Base-by-base conservation (phyloP, 2,797 vertebrate genomes). In the Clangula hyemalis region DNA sequence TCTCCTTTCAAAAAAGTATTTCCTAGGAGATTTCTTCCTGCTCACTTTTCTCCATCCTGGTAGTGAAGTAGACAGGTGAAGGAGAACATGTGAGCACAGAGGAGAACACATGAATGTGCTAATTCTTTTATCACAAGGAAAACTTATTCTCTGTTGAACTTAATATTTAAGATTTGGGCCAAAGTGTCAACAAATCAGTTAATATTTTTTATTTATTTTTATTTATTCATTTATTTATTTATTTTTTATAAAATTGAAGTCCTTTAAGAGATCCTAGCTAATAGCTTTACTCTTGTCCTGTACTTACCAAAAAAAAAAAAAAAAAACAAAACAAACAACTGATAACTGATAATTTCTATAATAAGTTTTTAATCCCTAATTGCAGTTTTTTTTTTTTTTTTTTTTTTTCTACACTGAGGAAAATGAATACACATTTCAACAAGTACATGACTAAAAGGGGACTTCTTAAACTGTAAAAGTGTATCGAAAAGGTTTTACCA, bases 401-500 rank as follows among this genome's bases (percentile, higher is more conserved):
- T 36, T 36, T 36, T 36, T 36, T 36, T 36, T 36, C 53, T 72
- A 18, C 16, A 27, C 4, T 27, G 56, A 69, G 6, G 1, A 12
- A 86, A 78, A 70, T 20, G 13, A 5, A 66, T 53, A 47, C 21
- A 43, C 25, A 56, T 85, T 92, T 93, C 53, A 58, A 49, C 8
- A 30, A 6, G 0, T 2, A 0, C n/a, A 3, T 62, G 6, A 72
- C 28, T 75, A 43, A 72, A 87, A 56, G 10, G 2, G 11, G 25
- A 12, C 32, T 84, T 75, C 13, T 85, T 69, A 69, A 83, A 3
- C 2, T 19, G 2, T 47, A 62, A 12, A 25, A 91, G 30, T 25
- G 11, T 69, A n/a, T 66, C 8, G 75, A 49, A 71, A 39, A 81
- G 28, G 6, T 84, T 84, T 70, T 53, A 11, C 28, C 11, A 25